Evolutionary conservation across 2,113 vertebrate species (phyloP).

Genomic region (Callipepla squamata): DNA sequence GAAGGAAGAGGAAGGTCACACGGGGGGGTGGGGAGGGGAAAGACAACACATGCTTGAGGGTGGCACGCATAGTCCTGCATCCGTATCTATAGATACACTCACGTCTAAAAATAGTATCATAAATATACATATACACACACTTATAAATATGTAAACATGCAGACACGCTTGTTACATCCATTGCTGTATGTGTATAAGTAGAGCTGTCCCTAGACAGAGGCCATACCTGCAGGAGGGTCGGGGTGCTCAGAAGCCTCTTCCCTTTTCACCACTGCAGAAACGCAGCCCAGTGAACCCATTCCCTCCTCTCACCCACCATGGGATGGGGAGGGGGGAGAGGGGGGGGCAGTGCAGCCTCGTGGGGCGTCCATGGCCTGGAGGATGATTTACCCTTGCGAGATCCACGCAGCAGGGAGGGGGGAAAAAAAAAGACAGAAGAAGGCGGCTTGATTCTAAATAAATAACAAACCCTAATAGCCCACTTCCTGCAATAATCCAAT

Average conservation of each 20-base stretch:
- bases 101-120: neutral
- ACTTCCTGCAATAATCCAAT: neutral
- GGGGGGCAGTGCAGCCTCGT: neutral
- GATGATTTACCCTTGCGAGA: neutral
- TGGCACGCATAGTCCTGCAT: neutral
- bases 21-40: neutral
- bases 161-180: neutral
- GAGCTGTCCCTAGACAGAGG: constrained; percentile 14
- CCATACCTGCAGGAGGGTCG: constrained; percentile 46
- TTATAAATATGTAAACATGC: neutral
- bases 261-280: neutral
- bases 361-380: neutral
- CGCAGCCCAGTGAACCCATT: neutral
- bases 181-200: neutral
- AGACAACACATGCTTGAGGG: accelerated
- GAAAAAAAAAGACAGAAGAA: neutral
- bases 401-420: neutral
- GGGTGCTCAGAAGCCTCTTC: neutral
- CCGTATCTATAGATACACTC: neutral
- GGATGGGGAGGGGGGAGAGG: too few relatives aligned
- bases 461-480: neutral
- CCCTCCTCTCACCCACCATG: neutral
- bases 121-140: accelerated
- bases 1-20: neutral
- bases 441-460: neutral